Percentiles rank a stretch among this genome's conserved stretches.
phyloP scores from a whole-genome alignment of 2,888 invertebrate species.

The Cephus pygmeus region DNA sequence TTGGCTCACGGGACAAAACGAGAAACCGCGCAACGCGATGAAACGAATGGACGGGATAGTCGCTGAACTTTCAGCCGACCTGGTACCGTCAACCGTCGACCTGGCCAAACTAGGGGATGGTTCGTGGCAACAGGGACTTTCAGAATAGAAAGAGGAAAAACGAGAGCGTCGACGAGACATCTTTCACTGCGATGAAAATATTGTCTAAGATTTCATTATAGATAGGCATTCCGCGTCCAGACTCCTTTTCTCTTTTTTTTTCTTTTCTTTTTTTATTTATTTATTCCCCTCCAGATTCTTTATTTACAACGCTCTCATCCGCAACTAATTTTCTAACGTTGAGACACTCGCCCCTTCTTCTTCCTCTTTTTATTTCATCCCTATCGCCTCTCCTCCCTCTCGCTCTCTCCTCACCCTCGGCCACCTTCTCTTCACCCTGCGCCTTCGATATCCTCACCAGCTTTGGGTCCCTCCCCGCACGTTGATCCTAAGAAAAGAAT shows the following conservation, averaged over 20 bases:
- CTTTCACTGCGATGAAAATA: conserved; percentile 46
- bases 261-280: conserved; percentile 9
- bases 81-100: not conserved
- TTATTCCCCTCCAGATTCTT: conserved; percentile 4
- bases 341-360: not conserved
- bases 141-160: not conserved
- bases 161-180: conserved; percentile 11
- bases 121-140: not conserved
- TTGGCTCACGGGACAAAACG: conserved; percentile 35
- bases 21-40: conserved; percentile 25
- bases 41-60: conserved; percentile 18
- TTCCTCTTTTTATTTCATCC: conserved; percentile 13
- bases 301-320: conserved; percentile 3
- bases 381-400: not conserved
- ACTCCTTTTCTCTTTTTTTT: conserved; percentile 22
- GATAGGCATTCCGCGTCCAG: conserved; percentile 36
- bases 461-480: not conserved
- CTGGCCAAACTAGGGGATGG: conserved; percentile 2
- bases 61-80: not conserved
- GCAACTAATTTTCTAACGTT: conserved; percentile 8
- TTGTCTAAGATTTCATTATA: conserved; percentile 53
- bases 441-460: conserved; percentile 1
- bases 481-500: too few relatives aligned
- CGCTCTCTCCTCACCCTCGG: conserved; percentile 4
- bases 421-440: not conserved